Evolutionary conservation across 2,888 invertebrate genomes (phyloP), one percentile per base, ranked within the genome.

Genomic region (Trilocha varians): DNA sequence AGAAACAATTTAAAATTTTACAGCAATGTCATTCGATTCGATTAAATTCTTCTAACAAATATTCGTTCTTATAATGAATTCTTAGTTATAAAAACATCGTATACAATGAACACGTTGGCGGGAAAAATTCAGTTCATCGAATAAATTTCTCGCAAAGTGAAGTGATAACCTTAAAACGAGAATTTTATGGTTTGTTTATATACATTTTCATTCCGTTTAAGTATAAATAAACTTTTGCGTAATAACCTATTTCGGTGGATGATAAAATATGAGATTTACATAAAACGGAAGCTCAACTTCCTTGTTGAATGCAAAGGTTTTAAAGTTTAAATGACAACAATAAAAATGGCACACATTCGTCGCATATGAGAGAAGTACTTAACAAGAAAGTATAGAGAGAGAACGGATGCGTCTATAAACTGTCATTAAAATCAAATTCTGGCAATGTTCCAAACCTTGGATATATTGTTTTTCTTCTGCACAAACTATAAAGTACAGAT

Each of bases 401-500:
- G 64, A 66, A 73, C 71, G 67, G 76, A 77, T 72, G 73, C 65
- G 70, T 70, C 65, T 74, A 77, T 78, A 75, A 78, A 75, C 64
- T 77, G 77, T 78, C 77, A 83, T 84, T 84, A 83, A 78, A 85
- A 83, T 77, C 70, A 77, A 78, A 78, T 77, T 70, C 76, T 85
- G 84, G 84, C 79, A 25, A 32, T 37, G 53, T 39, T 65, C 83
- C 84, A 84, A 71, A 55, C 69, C 70, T 63, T 71, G 70, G 63
- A 74, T 73, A 76, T 77, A 78, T 76, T 77, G 71, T 78, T 74
- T 73, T 72, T 69, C 66, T 60, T 78, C 73, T 68, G 65, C 66
- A 70, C 63, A 63, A 76, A 74, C 65, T 65, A 66, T 73, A 70
- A 16, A 65, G 62, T 54, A 55, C 46, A 64, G 51, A 57, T 70